Evolutionary conservation across 2,113 vertebrate species (phyloP).

Genomic region (Phyllostomus hastatus): DNA sequence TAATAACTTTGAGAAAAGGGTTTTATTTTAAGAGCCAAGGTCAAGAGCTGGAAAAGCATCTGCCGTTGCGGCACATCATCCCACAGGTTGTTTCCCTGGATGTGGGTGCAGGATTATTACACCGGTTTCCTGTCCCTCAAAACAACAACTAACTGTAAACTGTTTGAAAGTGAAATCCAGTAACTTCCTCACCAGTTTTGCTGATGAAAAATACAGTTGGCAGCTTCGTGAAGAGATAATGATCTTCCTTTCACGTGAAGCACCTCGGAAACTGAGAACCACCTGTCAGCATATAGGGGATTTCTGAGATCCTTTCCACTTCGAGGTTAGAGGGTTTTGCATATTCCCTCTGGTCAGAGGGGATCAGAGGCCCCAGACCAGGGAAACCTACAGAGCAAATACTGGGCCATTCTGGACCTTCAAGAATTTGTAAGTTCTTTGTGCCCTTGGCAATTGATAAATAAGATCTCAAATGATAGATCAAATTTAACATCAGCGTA

Average conservation of each 20-base stretch:
- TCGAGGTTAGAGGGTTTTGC: not conserved
- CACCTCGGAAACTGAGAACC: not conserved
- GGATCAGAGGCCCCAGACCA: not conserved
- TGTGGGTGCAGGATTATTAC: fast-evolving
- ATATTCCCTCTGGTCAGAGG: not conserved
- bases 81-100: not conserved
- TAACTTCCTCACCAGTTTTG: not conserved
- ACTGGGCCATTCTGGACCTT: not conserved
- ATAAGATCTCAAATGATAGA: not conserved
- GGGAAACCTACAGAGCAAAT: not conserved
- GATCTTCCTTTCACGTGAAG: not conserved
- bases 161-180: not conserved
- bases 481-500: not conserved
- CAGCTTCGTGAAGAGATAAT: not conserved
- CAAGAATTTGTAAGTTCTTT: not conserved
- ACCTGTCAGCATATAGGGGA: not conserved
- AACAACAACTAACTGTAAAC: not conserved
- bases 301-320: not conserved
- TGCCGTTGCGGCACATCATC: fast-evolving
- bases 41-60: not conserved
- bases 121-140: no score
- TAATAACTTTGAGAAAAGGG: not conserved
- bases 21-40: not conserved
- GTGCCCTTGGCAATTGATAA: not conserved
- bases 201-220: not conserved